phyloP scores from a whole-genome alignment of 2,113 vertebrate genomes.

The Hystrix cristata region DNA sequence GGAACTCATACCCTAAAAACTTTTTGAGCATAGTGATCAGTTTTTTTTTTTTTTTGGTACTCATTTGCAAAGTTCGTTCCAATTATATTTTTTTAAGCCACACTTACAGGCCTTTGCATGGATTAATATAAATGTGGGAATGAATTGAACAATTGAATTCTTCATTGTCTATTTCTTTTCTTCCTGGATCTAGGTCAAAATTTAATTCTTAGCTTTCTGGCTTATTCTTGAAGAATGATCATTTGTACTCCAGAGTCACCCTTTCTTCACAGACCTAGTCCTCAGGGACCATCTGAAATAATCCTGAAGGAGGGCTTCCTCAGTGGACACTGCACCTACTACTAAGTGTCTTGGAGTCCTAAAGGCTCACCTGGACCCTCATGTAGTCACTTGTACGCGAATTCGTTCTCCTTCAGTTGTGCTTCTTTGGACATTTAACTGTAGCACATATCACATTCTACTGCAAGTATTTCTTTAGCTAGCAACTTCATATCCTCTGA shows the following conservation, averaged over 20 bases:
- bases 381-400: background rate
- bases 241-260: background rate
- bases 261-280: background rate
- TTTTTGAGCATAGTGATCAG: background rate
- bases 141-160: background rate
- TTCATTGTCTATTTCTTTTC: slow-evolving; percentile 3
- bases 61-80: slow-evolving; percentile 42
- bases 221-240: background rate
- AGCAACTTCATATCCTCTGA: background rate
- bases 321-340: background rate
- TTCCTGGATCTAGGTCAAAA: slow-evolving; percentile 14
- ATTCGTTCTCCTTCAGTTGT: background rate
- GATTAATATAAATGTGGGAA: background rate
- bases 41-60: background rate
- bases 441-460: background rate
- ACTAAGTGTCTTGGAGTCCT: background rate
- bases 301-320: background rate
- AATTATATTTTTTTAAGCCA: background rate
- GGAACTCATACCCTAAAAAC: background rate
- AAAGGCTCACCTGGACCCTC: background rate
- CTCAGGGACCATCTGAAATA: background rate
- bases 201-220: slow-evolving; percentile 25
- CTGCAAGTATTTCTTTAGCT: background rate
- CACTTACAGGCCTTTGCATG: background rate
- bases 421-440: background rate